Evolutionary conservation across 2,113 vertebrate genomes (phyloP), one percentile per base, ranked within the genome.

Genomic region (Chloropsis cyanopogon): DNA sequence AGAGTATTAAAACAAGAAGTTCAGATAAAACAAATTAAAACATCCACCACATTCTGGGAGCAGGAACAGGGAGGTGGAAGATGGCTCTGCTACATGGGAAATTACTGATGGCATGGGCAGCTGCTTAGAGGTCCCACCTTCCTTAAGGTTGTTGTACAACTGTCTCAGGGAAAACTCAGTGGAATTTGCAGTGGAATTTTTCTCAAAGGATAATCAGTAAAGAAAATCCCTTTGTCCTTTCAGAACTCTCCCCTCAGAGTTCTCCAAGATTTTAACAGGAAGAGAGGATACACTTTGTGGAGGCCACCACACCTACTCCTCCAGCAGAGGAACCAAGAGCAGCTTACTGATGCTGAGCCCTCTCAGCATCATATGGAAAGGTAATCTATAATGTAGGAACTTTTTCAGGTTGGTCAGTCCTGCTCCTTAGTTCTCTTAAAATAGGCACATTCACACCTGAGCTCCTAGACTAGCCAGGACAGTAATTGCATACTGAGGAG

Each of bases 1-100:
- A 93, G 79, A 96, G 59, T 89, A 82, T 96, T 50, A 72, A 95
- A 93, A 97, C 77, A 91, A 78, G 72, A 53, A 86, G 56, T 94
- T 96, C 88, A 85, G 50, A 94, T 90, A 77, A 96, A 90, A 92
- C 33, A 39, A 59, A 95, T 72, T 56, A 60, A 88, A 96, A 95
- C 50, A 83, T 26, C n/a, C 17, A 66, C 49, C 7, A 29, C 13
- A 24, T 89, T 54, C 68, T 35, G 33, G 26, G 6, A 90, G 37
- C 35, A 91, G 59, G 49, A 86, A 76, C n/a, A 56, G 57, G 53
- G 63, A 86, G 60, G 28, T 41, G 44, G 29, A 85, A 82, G 21
- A 52, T 35, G 35, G 46, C 14, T 66, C 42, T 60, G 44, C 54
- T 37, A 60, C 21, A 14, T 0, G 29, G 41, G 46, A 76, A 71